Conservation (phyloP, 2,113 vertebrate genomes). For the Rhinopithecus roxellana region DNA sequence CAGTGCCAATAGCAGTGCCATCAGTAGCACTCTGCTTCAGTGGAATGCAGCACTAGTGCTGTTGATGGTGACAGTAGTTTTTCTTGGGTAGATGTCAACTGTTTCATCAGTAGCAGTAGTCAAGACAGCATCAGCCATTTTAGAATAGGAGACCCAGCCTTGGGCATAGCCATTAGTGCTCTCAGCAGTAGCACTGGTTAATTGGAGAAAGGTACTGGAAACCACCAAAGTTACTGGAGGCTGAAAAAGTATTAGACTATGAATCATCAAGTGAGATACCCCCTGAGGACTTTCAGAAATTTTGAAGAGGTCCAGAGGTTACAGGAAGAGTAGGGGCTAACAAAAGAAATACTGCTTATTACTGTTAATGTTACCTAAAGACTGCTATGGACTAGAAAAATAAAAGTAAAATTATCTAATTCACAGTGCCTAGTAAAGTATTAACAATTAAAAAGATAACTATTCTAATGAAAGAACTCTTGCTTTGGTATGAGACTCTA, state of each 20-base stretch:
- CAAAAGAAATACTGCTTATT: not conserved
- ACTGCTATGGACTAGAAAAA: not conserved
- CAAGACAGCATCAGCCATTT: not conserved
- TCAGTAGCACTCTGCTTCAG: not conserved
- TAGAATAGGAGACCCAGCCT: not conserved
- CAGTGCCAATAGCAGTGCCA: not conserved
- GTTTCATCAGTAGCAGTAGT: not conserved
- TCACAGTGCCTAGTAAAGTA: not conserved
- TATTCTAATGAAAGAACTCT: not conserved
- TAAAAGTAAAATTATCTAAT: not conserved
- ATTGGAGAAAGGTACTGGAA: not conserved
- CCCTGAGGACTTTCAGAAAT: not conserved
- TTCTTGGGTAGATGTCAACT: not conserved
- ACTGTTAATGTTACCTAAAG: not conserved
- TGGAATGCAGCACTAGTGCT: not conserved
- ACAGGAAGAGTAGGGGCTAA: not conserved
- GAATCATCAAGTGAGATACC: not conserved
- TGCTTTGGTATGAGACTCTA: slow-evolving; percentile 6
- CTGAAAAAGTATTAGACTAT: not conserved
- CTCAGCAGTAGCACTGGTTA: not conserved
- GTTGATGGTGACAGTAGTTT: not conserved
- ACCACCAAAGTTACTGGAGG: not conserved
- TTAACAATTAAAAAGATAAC: slow-evolving; percentile 17
- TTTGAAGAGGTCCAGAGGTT: not conserved
- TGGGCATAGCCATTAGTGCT: not conserved